Conservation (phyloP, 2,888 invertebrate genomes). For the Opisthograptis luteolata region DNA sequence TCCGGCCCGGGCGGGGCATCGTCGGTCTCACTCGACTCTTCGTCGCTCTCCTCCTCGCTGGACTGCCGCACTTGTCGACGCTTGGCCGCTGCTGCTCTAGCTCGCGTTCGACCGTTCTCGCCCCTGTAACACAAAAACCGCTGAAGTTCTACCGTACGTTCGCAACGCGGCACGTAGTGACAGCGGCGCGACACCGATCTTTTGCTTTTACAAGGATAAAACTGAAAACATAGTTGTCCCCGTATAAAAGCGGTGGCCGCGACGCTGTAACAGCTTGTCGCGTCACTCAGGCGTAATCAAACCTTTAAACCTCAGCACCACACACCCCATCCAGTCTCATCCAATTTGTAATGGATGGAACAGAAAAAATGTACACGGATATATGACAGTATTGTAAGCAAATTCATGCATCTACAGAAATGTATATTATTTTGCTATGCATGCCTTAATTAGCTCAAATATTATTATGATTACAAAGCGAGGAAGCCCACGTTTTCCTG, state of each 20-base stretch:
- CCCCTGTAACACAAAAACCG: conserved; percentile 43
- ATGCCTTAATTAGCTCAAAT: no score
- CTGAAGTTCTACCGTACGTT: neutral
- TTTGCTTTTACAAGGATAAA: no score
- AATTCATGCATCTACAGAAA: neutral
- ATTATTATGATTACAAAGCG: no score
- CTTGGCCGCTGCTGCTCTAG: conserved; percentile 63
- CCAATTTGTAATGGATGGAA: conserved; percentile 7
- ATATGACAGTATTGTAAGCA: neutral
- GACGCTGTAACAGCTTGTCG: conserved; percentile 2
- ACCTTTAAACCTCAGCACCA: conserved; percentile 13
- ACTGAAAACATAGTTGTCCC: no score
- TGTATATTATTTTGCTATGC: no score
- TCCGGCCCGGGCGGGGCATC: conserved; percentile 77
- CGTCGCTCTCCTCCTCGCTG: conserved; percentile 79
- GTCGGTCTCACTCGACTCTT: conserved; percentile 77
- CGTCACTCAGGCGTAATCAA: conserved; percentile 9
- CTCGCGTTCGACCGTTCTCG: conserved; percentile 65
- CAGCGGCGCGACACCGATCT: conserved; percentile 7
- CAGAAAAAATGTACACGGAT: conserved; percentile 4
- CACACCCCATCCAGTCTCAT: conserved; percentile 5
- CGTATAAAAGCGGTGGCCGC: neutral
- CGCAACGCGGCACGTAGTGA: conserved; percentile 4
- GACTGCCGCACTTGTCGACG: conserved; percentile 72
- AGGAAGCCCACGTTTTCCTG: no score